Base-by-base conservation (phyloP, 2,797 vertebrate genomes). In the Siniperca scherzeri region DNA sequence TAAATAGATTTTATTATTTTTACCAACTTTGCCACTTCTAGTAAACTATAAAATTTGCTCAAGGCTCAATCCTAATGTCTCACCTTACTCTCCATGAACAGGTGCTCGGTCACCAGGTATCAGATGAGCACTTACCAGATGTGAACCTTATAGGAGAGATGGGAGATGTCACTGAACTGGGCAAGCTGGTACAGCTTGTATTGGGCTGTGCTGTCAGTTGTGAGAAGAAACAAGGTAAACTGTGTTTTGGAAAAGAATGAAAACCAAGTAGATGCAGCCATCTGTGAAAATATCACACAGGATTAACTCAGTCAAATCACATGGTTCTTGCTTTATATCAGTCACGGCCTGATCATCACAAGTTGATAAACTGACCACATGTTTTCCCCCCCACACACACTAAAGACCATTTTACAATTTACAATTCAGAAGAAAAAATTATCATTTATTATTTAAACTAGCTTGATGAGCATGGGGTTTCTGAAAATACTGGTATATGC, bases 151-250 rank as follows among this genome's bases (percentile, higher is more conserved):
- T 97, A 0, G 97, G 97, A n/a, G 96, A 98, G 86, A 93, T 96
- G 92, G 96, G 95, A 0, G 95, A 97, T 36, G 92, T 95, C 5
- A 91, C 94, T 0, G 97, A 98, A 86, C 93, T 98, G 59, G 97
- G 97, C 48, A 97, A 97, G 81, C 93, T 98, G 89, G 95, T 98
- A 9, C 97, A 98, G 92, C 91, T 98, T 25, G 97, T 98, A 21
- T 87, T 98, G 83, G 96, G 97, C 81, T 98, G 97, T 77, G 97
- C 97, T 1, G 95, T 98, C 86, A 97, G 97, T 80, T 98, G 97
- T 60, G 97, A 98, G 88, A 98, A 96, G 91, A 98, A 98, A 86
- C 96, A 98, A 95, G 97, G 97, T 98, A 76, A 78, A 27, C 14
- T 27, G 52, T 13, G 12, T 22, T 57, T 21, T 19, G 17, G 21